These are phyloP conservation scores for Dryomyza anilis DNA, from an alignment of 2,888 invertebrate species.

Conservation along the genomic window DNA sequence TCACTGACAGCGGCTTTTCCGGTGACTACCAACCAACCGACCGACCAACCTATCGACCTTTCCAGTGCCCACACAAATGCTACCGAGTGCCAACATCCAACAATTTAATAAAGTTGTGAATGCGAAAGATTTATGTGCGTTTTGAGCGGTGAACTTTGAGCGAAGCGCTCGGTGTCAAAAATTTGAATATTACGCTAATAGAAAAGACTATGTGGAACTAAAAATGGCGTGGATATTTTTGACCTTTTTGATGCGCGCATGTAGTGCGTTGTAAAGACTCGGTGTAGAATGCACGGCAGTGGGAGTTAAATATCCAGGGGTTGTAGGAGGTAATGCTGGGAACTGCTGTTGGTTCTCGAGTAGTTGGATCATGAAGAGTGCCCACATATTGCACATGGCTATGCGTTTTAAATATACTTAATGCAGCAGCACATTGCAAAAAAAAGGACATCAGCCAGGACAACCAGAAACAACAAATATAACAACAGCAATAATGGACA, in stretches of 20 bases:
- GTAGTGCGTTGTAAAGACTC: no score
- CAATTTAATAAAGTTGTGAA: not conserved
- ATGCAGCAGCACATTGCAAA: not conserved
- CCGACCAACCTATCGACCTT: not conserved
- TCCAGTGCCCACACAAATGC: not conserved
- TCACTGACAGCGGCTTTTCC: no score
- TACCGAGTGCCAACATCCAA: no score
- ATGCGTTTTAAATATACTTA: conserved; percentile 12
- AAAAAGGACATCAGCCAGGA: not conserved
- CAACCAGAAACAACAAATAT: not conserved
- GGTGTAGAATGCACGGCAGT: no score
- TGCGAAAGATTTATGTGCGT: not conserved
- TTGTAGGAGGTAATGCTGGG: no score
- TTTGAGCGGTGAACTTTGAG: not conserved
- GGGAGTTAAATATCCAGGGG: no score
- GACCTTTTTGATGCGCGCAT: no score
- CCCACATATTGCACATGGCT: not conserved
- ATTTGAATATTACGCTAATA: not conserved
- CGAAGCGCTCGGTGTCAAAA: not conserved
- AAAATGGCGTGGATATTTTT: not conserved
- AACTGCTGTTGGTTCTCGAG: no score
- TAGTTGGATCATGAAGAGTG: no score
- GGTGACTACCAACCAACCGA: not conserved
- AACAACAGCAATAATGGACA: not conserved
- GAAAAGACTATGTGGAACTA: not conserved